Evolutionary conservation across 2,113 vertebrate genomes (phyloP), one percentile per base, ranked within the genome.

Genomic region (Ranitomeya imitator): DNA sequence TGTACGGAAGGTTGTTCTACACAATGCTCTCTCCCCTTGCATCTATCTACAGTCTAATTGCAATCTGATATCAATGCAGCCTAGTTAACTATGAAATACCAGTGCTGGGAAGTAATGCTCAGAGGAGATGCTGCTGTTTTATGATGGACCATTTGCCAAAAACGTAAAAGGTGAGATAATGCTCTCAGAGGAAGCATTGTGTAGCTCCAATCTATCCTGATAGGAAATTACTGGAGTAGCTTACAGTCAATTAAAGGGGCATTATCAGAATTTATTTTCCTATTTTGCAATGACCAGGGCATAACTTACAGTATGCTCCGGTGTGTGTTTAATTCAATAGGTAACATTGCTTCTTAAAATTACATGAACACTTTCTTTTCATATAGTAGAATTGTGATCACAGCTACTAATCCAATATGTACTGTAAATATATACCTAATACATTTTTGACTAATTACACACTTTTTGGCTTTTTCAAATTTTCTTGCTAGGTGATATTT

Each of bases 101-200:
- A 87, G 63, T 87, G 86, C 86, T 81, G 86, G 86, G 86, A 87
- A 87, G 78, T 55, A 87, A 81, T 71, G 63, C 86, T 81, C 86
- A 63, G 65, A 87, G 86, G 86, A 87, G 78, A 80, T 60, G 67
- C 86, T 87, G 86, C 86, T 87, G 86, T 65, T 87, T 87, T 81
- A 87, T 87, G 86, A 87, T 87, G 86, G 79, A 87, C 86, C 52
- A 67, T 87, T 87, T 87, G 86, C 86, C 78, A 80, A 87, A 78
- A 87, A 87, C 69, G 78, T 87, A 87, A 87, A 81, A 87, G 86
- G 86, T 87, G 86, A 87, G 86, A 87, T 87, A 87, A 87, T 87
- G 86, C 86, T 87, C 86, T 87, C 86, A 73, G 78, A 87, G 86
- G 86, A 87, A 71, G 78, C 61, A 80, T 87, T 81, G 86, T 67